Evolutionary conservation across 2,113 vertebrate genomes (phyloP).

Genomic region (Psephotus haematonotus): DNA sequence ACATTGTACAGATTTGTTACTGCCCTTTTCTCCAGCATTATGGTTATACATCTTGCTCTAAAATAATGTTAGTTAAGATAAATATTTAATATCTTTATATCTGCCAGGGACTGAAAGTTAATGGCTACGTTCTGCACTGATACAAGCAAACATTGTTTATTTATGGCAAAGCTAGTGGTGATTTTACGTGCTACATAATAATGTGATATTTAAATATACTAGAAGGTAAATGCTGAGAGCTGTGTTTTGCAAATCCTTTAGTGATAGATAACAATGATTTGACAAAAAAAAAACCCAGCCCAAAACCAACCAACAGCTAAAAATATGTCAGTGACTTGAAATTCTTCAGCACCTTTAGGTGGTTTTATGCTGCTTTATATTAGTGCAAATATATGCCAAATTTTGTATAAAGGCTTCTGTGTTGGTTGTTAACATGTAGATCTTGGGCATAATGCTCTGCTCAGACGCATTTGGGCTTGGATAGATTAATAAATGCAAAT

Average conservation of each 20-base stretch:
- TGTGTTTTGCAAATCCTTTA: neutral
- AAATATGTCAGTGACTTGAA: neutral
- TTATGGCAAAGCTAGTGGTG: neutral
- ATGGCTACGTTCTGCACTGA: neutral
- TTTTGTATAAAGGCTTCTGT: neutral
- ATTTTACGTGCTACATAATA: neutral
- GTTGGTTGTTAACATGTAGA: neutral
- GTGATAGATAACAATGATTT: neutral
- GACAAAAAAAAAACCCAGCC: neutral
- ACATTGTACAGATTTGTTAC: neutral
- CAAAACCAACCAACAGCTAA: neutral
- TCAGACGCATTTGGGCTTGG: neutral
- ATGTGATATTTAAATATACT: neutral
- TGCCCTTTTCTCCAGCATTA: neutral
- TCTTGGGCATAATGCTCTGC: neutral
- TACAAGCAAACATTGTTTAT: neutral
- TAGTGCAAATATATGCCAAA: neutral
- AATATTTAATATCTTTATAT: neutral
- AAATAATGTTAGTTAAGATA: neutral
- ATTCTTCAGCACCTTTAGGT: neutral
- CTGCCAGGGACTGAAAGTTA: neutral
- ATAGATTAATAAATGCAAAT: neutral
- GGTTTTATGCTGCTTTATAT: neutral
- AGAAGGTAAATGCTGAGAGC: neutral
- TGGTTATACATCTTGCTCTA: neutral